Evolutionary conservation across 2,113 vertebrate species (phyloP), one percentile per base, ranked within the genome.

Genomic region (Laterallus jamaicensis): DNA sequence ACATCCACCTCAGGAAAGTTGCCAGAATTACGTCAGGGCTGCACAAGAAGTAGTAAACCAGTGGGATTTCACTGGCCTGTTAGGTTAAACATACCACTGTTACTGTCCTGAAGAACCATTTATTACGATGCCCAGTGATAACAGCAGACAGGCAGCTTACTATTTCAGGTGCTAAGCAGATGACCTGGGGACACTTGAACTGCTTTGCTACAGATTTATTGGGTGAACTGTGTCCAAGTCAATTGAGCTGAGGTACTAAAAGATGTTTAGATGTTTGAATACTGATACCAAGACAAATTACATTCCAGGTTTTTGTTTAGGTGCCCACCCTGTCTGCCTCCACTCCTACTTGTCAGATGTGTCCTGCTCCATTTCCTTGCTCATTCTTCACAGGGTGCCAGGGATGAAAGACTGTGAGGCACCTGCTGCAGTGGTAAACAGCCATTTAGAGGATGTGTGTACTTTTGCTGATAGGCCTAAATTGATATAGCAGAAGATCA

Each of bases 341-440:
- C 26, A 26, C 32, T 90, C 28, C 68, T 81, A 6, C 60, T 37
- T 91, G 74, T 96, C 86, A 89, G 64, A 95, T 69, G 58, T 71
- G 58, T 70, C 86, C 81, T 62, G 47, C 56, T 94, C 78, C 42
- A 88, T 95, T 90, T 96, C 63, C 82, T 47, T n/a, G 68, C 77
- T 86, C 40, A 7, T 93, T 96, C 86, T 90, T 94, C 86, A 64
- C 1, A 9, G 15, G 18, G 5, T 86, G 50, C 59, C 76, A 75
- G 73, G 49, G 86, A 82, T 79, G 79, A 87, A 86, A 84, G 32
- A 52, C n/a, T 18, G 14, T 2, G 5, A 95, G 50, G 69, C 62
- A 71, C 58, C 44, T 87, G 83, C 73, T 91, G 62, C 82, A 64
- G 54, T 73, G n/a, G 22, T 76, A 91, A 90, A 47, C 32, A 92